Conservation (phyloP, 2,113 vertebrate species). For the Indicator indicator region DNA sequence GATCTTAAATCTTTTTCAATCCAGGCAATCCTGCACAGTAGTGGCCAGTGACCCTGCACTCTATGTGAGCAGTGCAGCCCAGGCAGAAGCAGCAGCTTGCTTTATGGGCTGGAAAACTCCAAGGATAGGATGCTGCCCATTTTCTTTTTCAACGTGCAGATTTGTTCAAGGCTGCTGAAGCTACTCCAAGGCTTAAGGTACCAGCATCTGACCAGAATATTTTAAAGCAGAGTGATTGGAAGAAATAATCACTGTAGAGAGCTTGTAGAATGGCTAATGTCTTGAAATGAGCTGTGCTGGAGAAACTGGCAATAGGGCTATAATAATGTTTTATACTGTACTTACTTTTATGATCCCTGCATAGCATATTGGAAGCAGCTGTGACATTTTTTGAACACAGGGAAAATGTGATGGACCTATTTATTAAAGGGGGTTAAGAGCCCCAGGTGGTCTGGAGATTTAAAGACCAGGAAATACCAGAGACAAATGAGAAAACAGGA, state of each 20-base stretch:
- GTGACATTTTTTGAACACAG: constrained; percentile 8
- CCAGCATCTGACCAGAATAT: background rate
- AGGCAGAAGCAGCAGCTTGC: background rate
- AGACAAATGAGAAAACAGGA: constrained; percentile 60
- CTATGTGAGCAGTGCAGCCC: background rate
- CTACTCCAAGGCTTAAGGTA: background rate
- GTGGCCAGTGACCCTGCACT: background rate
- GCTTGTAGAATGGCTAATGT: background rate
- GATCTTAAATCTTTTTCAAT: too few relatives aligned
- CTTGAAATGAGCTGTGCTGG: background rate
- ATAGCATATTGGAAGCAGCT: constrained; percentile 59
- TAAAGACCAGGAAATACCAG: constrained; percentile 60
- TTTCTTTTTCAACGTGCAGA: background rate
- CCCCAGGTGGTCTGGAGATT: constrained; percentile 62
- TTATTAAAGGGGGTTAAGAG: constrained; percentile 61
- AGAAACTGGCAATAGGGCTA: background rate
- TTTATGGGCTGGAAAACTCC: background rate
- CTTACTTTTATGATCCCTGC: constrained; percentile 41
- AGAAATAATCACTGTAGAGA: background rate
- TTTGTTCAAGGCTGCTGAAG: background rate
- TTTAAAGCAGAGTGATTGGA: background rate
- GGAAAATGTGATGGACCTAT: constrained; percentile 47
- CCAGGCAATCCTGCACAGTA: too few relatives aligned
- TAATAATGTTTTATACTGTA: constrained; percentile 54
- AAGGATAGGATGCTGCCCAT: background rate